A percentile compares a stretch with the other conserved stretches of the same genome.
These are phyloP conservation scores for Paracentrotus lividus DNA, from an alignment of 53 echinoderm and acorn worm species.

Conservation along the genomic window DNA sequence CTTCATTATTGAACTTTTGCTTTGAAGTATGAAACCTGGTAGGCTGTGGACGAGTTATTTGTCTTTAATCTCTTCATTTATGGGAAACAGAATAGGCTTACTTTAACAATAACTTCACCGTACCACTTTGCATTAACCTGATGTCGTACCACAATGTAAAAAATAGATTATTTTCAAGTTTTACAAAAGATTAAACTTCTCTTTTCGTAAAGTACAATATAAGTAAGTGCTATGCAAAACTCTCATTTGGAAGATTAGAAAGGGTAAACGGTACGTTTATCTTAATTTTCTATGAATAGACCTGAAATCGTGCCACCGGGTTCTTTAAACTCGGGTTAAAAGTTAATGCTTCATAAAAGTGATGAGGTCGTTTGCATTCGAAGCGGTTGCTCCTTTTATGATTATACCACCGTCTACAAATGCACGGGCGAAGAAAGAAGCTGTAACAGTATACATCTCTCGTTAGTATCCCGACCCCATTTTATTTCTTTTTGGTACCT, in stretches of 20 bases:
- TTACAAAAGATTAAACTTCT: no score
- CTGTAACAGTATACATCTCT: constrained; percentile 28
- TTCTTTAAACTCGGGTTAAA: background rate
- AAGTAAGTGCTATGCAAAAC: background rate
- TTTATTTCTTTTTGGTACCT: constrained; percentile 33
- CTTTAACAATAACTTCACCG: no score
- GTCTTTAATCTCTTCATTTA: no score
- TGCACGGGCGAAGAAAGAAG: constrained; percentile 35
- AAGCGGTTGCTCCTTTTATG: constrained; percentile 29
- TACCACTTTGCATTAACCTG: no score
- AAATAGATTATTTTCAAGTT: no score
- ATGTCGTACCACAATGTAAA: no score
- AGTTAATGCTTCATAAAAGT: constrained; percentile 28
- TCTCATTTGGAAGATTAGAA: constrained; percentile 5
- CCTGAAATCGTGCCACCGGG: background rate
- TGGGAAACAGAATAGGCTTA: no score
- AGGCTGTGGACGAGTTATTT: no score
- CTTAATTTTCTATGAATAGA: constrained; percentile 27
- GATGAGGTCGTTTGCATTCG: constrained; percentile 14
- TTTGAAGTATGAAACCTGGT: no score
- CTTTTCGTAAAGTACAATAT: background rate
- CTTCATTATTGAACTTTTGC: no score
- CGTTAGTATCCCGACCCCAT: constrained; percentile 8
- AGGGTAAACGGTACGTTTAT: background rate
- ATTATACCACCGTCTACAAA: background rate